Evolutionary conservation across 2,888 invertebrate genomes (phyloP).

Genomic region (Eulithis prunata): DNA sequence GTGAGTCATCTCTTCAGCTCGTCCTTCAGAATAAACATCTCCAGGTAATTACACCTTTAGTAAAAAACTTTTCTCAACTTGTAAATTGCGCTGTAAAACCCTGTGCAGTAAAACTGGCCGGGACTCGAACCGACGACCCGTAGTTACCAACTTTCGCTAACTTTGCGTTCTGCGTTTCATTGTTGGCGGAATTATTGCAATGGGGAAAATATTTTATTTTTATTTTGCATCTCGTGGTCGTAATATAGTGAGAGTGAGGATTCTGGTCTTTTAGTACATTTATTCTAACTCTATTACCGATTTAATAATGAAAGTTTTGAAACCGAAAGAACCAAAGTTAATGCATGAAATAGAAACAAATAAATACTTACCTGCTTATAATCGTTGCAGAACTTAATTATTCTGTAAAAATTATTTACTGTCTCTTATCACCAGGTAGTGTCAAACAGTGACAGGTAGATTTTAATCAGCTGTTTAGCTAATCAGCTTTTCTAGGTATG

Average conservation of each 20-base stretch:
- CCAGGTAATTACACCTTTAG: conserved; percentile 55
- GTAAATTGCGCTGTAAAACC: conserved; percentile 59
- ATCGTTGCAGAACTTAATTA: no score
- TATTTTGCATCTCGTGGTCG: conserved; percentile 14
- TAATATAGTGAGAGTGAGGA: not conserved
- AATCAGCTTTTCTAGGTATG: no score
- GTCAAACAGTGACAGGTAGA: no score
- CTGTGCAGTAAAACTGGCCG: conserved; percentile 60
- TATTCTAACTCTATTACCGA: no score
- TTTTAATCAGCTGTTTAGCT: no score
- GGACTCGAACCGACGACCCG: conserved; percentile 56
- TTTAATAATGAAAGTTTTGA: no score
- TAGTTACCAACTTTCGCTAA: conserved; percentile 62
- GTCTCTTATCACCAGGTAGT: no score
- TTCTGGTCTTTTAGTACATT: no score
- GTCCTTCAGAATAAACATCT: conserved; percentile 30
- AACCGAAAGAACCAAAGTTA: no score
- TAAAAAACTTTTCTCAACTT: conserved; percentile 62
- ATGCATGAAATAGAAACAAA: no score
- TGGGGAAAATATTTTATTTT: conserved; percentile 42
- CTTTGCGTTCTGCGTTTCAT: conserved; percentile 57
- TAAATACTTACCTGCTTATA: no score
- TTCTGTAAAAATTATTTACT: no score
- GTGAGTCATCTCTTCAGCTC: conserved; percentile 4
- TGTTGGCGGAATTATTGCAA: conserved; percentile 46